Percentiles rank a stretch among this genome's conserved stretches.
These are phyloP conservation scores for Atlantisia rogersi DNA, from an alignment of 2,113 vertebrate species.

Conservation along the genomic window DNA sequence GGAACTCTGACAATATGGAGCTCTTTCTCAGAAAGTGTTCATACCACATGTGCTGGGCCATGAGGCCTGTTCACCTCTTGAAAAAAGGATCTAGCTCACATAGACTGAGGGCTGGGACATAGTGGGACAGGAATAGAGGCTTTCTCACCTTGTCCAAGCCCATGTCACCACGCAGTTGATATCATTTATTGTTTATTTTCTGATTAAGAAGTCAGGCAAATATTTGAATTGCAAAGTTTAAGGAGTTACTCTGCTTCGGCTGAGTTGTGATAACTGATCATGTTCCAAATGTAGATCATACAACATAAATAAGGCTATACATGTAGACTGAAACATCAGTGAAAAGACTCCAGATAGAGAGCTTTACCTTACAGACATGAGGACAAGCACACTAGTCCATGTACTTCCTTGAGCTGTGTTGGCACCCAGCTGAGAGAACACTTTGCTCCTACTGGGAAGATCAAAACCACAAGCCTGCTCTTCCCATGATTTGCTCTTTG, in stretches of 20 bases:
- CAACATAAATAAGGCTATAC: background rate
- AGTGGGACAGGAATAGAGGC: background rate
- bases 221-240: background rate
- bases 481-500: background rate
- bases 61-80: background rate
- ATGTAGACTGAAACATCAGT: background rate
- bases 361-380: background rate
- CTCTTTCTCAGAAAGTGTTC: background rate
- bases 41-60: accelerated
- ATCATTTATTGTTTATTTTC: background rate
- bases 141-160: background rate
- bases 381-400: background rate
- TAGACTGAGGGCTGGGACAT: background rate
- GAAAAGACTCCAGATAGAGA: background rate
- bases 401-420: background rate
- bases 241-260: background rate
- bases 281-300: background rate
- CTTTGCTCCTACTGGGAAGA: background rate
- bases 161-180: background rate
- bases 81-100: background rate
- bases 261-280: background rate
- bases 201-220: background rate
- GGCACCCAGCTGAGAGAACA: background rate
- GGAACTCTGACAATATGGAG: background rate
- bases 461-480: background rate